Evolutionary conservation across 2,113 vertebrate genomes (phyloP).

Genomic region (Epinephelus fuscoguttatus): DNA sequence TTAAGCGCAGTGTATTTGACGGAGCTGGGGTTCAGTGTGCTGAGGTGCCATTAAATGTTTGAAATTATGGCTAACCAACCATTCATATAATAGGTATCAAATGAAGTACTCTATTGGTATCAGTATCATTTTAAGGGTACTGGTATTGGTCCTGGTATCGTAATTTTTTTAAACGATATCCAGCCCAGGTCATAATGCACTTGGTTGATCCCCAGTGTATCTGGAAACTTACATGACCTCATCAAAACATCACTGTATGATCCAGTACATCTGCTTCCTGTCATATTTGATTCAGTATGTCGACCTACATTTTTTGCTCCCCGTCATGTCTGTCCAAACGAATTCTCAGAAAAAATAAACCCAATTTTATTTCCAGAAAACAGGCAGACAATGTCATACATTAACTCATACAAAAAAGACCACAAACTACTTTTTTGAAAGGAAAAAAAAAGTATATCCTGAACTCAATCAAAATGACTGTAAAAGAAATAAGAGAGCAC

Average conservation of each 20-base stretch:
- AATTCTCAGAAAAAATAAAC: constrained; percentile 67
- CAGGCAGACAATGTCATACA: constrained; percentile 55
- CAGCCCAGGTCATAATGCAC: background rate
- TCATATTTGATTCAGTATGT: constrained; percentile 10
- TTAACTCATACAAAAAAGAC: constrained; percentile 44
- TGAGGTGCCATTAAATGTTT: no score
- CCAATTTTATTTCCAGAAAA: constrained; percentile 71
- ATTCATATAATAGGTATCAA: no score
- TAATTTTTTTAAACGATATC: no score
- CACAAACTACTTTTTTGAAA: constrained; percentile 16
- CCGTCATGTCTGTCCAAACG: constrained; percentile 7
- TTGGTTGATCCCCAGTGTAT: constrained; percentile 11
- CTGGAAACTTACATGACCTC: constrained; percentile 9
- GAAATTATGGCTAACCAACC: no score
- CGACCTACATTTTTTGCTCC: background rate
- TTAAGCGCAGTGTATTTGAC: no score
- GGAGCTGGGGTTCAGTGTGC: no score
- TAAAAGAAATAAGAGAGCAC: constrained; percentile 28
- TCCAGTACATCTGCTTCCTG: background rate
- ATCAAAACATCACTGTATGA: constrained; percentile 16
- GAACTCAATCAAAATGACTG: constrained; percentile 28
- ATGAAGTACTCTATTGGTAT: no score
- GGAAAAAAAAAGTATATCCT: constrained; percentile 32
- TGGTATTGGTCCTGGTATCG: no score
- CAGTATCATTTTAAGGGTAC: no score